Percentiles rank a stretch among this genome's conserved stretches.
These are phyloP conservation scores for Intellagama lesueurii DNA, from an alignment of 2,797 vertebrate species.

Conservation along the genomic window DNA sequence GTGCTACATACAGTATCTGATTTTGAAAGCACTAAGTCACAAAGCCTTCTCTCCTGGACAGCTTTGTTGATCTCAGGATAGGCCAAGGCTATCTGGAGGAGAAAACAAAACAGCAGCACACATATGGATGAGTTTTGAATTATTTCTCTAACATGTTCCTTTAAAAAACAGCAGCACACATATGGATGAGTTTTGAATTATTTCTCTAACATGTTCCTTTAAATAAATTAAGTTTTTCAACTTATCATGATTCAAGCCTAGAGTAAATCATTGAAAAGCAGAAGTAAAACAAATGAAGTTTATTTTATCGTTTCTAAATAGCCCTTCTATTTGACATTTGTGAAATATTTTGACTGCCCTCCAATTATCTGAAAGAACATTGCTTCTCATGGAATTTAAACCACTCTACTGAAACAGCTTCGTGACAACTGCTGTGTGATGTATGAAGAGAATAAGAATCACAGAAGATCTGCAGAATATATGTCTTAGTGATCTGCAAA, in stretches of 20 bases:
- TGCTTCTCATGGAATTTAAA: not conserved
- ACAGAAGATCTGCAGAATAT: not conserved
- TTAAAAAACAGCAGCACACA: not conserved
- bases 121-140: not conserved
- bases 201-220: not conserved
- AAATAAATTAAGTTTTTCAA: not conserved
- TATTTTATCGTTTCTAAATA: not conserved
- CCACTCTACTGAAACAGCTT: not conserved
- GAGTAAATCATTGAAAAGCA: not conserved
- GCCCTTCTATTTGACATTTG: not conserved
- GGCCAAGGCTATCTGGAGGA: not conserved
- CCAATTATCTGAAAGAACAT: not conserved
- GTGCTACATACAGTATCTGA: too few species aligned
- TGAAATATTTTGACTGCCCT: slow-evolving; percentile 1
- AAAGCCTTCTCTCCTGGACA: not conserved
- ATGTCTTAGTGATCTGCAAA: not conserved
- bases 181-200: not conserved
- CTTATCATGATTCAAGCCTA: not conserved
- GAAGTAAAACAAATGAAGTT: not conserved
- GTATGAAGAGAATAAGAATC: not conserved
- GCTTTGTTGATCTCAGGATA: not conserved
- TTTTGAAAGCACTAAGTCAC: not conserved
- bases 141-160: not conserved
- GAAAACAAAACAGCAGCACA: not conserved
- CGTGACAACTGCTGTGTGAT: not conserved